A percentile compares a stretch with the other conserved stretches of the same genome.
phyloP scores from a whole-genome alignment of 37 sponge, comb jelly and placozoan genomes.

The Amphimedon queenslandica region DNA sequence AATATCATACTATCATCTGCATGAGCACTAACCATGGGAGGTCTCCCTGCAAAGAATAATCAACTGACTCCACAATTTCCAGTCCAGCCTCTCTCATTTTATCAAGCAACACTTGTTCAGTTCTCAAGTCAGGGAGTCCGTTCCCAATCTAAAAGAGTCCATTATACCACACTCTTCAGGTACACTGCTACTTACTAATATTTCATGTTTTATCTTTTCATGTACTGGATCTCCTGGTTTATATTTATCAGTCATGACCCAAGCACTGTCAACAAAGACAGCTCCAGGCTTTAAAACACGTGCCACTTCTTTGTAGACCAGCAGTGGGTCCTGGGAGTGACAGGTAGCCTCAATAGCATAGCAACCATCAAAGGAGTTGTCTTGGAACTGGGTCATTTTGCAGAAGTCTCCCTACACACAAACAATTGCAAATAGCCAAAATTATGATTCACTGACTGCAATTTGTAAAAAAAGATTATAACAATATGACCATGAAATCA shows the following conservation, averaged over 20 bases:
- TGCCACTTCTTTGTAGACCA: slow-evolving; percentile 49
- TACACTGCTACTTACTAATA: slow-evolving; percentile 32
- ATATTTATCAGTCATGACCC: slow-evolving; percentile 68
- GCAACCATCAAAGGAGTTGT: slow-evolving; percentile 63
- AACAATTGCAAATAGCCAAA: too few species aligned
- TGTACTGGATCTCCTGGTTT: slow-evolving; percentile 44
- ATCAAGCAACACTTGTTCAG: not conserved
- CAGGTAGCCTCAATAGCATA: slow-evolving; percentile 65
- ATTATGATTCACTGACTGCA: too few species aligned
- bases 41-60: slow-evolving; percentile 28
- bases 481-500: too few species aligned
- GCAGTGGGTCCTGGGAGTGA: slow-evolving; percentile 31
- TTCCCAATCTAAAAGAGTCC: slow-evolving; percentile 7
- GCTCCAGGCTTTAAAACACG: slow-evolving; percentile 76
- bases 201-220: slow-evolving; percentile 26
- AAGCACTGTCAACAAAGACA: slow-evolving; percentile 35
- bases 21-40: slow-evolving; percentile 36
- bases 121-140: slow-evolving; percentile 40
- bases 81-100: slow-evolving; percentile 46
- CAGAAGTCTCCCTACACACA: slow-evolving; percentile 67
- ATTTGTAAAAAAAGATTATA: too few species aligned
- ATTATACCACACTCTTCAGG: not conserved
- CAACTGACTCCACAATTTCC: slow-evolving; percentile 31
- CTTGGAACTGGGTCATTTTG: slow-evolving; percentile 51
- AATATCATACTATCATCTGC: not conserved